phyloP scores from a whole-genome alignment of 2,113 vertebrate genomes.

The Glareola pratincola region DNA sequence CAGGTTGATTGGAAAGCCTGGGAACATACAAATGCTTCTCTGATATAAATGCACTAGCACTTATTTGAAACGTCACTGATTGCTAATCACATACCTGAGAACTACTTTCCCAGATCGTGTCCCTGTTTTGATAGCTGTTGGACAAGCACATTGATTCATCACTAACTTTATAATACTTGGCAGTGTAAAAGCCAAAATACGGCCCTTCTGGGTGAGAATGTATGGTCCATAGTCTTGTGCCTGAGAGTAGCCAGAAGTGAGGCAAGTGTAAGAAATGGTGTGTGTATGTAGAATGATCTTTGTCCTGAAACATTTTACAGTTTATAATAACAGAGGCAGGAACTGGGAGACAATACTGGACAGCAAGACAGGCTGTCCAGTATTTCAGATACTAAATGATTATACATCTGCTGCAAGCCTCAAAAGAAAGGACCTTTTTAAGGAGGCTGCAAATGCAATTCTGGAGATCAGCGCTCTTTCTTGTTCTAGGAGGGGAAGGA shows the following conservation, averaged over 20 bases:
- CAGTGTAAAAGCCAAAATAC: background rate
- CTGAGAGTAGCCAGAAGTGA: background rate
- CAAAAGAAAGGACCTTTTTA: background rate
- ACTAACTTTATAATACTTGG: background rate
- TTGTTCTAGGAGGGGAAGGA: background rate
- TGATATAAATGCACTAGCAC: background rate
- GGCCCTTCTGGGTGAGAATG: background rate
- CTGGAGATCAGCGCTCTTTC: background rate
- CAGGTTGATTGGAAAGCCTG: background rate
- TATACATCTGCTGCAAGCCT: background rate
- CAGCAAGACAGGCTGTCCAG: background rate
- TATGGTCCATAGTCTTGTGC: fast-evolving
- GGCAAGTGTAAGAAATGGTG: background rate
- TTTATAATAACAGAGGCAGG: background rate
- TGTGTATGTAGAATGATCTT: fast-evolving
- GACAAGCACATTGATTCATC: background rate
- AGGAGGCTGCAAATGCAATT: background rate
- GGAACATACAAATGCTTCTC: background rate
- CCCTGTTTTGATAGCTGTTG: background rate
- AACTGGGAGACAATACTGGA: background rate
- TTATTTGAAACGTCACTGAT: background rate
- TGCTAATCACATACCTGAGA: background rate
- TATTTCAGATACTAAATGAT: background rate
- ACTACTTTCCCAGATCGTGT: background rate
- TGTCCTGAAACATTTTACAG: background rate